phyloP scores from a whole-genome alignment of 2,113 vertebrate species.

The Balaenoptera acutorostrata region DNA sequence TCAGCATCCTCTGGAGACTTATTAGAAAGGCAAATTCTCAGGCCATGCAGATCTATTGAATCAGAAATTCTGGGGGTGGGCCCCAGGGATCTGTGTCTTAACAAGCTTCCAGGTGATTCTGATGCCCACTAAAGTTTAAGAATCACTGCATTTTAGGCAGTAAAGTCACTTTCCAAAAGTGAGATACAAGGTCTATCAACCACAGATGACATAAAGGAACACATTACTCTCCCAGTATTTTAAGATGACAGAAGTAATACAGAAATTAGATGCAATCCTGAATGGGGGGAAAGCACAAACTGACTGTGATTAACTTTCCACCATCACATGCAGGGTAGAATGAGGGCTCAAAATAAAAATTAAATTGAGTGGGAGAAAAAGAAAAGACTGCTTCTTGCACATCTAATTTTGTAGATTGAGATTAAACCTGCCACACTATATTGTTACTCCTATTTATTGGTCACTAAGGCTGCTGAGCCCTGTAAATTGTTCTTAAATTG shows the following conservation, averaged over 20 bases:
- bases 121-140: neutral
- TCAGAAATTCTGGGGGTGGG: neutral
- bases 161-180: neutral
- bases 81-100: neutral
- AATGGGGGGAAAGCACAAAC: neutral
- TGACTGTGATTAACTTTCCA: neutral
- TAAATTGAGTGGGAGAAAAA: neutral
- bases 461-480: neutral
- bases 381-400: neutral
- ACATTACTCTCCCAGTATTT: neutral
- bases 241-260: neutral
- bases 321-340: neutral
- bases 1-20: neutral
- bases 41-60: neutral
- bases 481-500: neutral
- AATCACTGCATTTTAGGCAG: neutral
- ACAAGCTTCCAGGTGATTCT: neutral
- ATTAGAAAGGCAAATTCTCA: neutral
- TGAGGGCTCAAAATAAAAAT: neutral
- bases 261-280: neutral
- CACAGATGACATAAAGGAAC: neutral
- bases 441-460: neutral
- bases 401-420: neutral
- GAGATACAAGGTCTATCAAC: neutral
- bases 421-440: neutral